Percentiles rank a stretch among this genome's conserved stretches.
These are phyloP conservation scores for Brenthis hecate DNA, from an alignment of 2,888 invertebrate genomes.

Conservation along the genomic window DNA sequence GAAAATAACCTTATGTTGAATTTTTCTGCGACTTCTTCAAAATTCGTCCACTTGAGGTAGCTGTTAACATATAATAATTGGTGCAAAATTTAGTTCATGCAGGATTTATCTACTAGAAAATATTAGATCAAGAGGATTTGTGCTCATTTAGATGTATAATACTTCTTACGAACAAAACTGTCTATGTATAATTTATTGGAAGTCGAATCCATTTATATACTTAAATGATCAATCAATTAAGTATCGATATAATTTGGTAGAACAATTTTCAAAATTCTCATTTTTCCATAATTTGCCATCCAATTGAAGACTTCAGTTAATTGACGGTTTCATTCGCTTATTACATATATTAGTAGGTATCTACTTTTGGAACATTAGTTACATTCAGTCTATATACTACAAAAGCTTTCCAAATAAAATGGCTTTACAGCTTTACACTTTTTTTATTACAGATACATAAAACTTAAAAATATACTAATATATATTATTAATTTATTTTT, in stretches of 20 bases:
- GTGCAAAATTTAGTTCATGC: slow-evolving; percentile 41
- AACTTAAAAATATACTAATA: too few relatives aligned
- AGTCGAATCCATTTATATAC: background rate
- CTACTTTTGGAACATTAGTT: slow-evolving; percentile 1
- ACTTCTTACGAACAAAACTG: slow-evolving; percentile 7
- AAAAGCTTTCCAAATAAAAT: too few relatives aligned
- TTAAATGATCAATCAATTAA: too few relatives aligned
- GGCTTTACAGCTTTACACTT: too few relatives aligned
- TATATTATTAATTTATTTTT: too few relatives aligned
- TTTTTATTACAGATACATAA: too few relatives aligned
- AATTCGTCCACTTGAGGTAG: slow-evolving; percentile 24
- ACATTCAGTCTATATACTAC: background rate
- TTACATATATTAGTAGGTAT: background rate
- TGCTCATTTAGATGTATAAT: background rate
- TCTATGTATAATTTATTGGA: background rate
- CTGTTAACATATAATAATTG: slow-evolving; percentile 40
- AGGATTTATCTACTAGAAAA: slow-evolving; percentile 28
- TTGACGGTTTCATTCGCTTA: slow-evolving; percentile 4
- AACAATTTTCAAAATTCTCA: too few relatives aligned
- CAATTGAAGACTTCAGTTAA: background rate
- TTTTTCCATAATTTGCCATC: too few relatives aligned
- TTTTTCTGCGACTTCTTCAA: slow-evolving; percentile 25
- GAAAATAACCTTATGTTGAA: slow-evolving; percentile 38
- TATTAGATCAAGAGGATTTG: slow-evolving; percentile 19
- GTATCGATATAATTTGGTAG: too few relatives aligned